Conservation (phyloP, 2,113 vertebrate genomes). For the Chiloscyllium plagiosum region DNA sequence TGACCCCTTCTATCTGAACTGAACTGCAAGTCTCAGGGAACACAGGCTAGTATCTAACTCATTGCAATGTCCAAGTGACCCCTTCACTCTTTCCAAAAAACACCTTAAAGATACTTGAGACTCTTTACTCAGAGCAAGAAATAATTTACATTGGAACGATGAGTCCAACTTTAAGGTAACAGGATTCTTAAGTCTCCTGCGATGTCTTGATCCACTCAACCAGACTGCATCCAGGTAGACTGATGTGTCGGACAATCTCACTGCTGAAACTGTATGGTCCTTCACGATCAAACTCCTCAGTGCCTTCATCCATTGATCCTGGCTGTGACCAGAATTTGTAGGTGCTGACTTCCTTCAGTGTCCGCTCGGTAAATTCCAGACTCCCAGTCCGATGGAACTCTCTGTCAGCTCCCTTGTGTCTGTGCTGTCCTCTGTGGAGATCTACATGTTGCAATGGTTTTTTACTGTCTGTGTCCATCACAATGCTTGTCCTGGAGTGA, state of each 20-base stretch:
- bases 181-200: neutral
- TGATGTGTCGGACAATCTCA: neutral
- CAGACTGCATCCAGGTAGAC: neutral
- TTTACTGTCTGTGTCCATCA: neutral
- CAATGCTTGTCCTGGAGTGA: neutral
- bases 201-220: constrained; percentile 24
- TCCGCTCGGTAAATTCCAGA: neutral
- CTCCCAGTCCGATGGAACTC: neutral
- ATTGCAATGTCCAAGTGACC: neutral
- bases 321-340: constrained; percentile 33
- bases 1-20: neutral
- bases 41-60: neutral
- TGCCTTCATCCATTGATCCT: neutral
- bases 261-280: neutral
- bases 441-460: neutral
- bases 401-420: neutral
- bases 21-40: neutral
- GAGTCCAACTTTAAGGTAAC: neutral
- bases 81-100: neutral
- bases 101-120: constrained; percentile 2
- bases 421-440: neutral
- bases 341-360: neutral
- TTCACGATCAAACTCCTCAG: neutral
- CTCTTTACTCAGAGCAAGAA: neutral
- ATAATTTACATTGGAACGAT: constrained; percentile 11